phyloP scores from a whole-genome alignment of 2,113 vertebrate species.

The Seriola aureovittata region DNA sequence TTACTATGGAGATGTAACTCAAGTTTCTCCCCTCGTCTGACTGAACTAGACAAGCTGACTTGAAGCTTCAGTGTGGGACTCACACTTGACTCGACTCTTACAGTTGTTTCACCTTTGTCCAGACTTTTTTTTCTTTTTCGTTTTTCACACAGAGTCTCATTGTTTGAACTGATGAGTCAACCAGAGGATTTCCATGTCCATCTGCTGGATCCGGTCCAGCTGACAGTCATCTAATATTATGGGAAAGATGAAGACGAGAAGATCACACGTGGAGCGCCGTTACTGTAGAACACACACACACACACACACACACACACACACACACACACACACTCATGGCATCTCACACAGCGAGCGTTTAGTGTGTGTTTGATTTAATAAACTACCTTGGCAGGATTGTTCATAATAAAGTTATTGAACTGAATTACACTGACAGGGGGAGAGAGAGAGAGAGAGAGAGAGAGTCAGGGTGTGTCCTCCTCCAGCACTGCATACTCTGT shows the following conservation, averaged over 20 bases:
- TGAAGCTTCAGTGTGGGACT: background rate
- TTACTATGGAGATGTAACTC: conserved; percentile 78
- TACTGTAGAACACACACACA: background rate
- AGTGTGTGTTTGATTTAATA: conserved; percentile 41
- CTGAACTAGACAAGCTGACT: no score
- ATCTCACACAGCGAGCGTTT: background rate
- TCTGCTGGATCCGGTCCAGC: conserved; percentile 20
- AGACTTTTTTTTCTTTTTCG: background rate
- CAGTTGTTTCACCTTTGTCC: background rate
- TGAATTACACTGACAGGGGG: conserved; percentile 27
- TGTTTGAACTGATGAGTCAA: conserved; percentile 42
- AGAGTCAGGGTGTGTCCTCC: conserved; percentile 43
- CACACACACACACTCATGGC: background rate
- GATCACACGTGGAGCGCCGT: conserved; percentile 8
- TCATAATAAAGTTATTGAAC: conserved; percentile 47
- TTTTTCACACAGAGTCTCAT: conserved; percentile 8
- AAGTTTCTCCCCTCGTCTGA: no score
- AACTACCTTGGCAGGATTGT: conserved; percentile 33
- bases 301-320: background rate
- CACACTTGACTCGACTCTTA: background rate
- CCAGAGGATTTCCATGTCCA: conserved; percentile 12
- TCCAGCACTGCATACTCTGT: conserved; percentile 4
- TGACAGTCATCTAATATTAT: conserved; percentile 23
- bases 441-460: conserved; percentile 3
- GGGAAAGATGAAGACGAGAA: conserved; percentile 5